Evolutionary conservation across 2,797 vertebrate species (phyloP).

Genomic region (Oryzias dopingdopingensis): DNA sequence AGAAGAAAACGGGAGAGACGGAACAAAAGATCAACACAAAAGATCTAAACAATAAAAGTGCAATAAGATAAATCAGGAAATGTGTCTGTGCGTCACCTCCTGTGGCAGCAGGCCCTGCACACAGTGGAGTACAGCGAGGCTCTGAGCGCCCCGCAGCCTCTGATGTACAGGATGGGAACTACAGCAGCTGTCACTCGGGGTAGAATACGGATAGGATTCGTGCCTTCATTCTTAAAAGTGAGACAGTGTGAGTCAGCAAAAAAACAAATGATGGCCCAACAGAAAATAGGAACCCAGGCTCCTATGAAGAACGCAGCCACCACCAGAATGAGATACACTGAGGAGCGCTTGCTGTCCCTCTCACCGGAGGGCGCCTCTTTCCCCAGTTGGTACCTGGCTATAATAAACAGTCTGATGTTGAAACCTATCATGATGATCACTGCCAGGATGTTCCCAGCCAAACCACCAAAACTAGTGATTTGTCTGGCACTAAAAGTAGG

Average conservation of each 20-base stretch:
- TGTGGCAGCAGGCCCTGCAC: conserved; percentile 54
- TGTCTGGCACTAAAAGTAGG: conserved; percentile 41
- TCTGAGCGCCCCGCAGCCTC: conserved; percentile 68
- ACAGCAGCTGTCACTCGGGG: conserved; percentile 73
- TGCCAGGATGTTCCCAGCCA: conserved; percentile 69
- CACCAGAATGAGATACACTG: conserved; percentile 47
- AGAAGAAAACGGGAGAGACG: background rate
- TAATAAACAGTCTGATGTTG: conserved; percentile 63
- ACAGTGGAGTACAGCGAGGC: conserved; percentile 58
- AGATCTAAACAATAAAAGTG: background rate
- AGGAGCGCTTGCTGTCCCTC: conserved; percentile 37
- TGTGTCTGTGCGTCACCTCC: conserved; percentile 40
- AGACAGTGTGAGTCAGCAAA: conserved; percentile 58
- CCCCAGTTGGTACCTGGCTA: conserved; percentile 34
- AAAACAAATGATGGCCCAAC: conserved; percentile 57
- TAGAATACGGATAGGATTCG: conserved; percentile 71
- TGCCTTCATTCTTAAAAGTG: conserved; percentile 68
- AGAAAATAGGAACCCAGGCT: conserved; percentile 63
- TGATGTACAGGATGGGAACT: conserved; percentile 75
- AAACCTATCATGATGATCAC: conserved; percentile 77
- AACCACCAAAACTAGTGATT: conserved; percentile 63
- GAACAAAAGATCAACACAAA: background rate
- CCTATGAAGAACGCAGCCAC: conserved; percentile 45
- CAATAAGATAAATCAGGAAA: background rate
- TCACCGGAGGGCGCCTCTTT: conserved; percentile 24